Evolutionary conservation across 2,113 vertebrate species (phyloP).

Genomic region (Rhizomys pruinosus): DNA sequence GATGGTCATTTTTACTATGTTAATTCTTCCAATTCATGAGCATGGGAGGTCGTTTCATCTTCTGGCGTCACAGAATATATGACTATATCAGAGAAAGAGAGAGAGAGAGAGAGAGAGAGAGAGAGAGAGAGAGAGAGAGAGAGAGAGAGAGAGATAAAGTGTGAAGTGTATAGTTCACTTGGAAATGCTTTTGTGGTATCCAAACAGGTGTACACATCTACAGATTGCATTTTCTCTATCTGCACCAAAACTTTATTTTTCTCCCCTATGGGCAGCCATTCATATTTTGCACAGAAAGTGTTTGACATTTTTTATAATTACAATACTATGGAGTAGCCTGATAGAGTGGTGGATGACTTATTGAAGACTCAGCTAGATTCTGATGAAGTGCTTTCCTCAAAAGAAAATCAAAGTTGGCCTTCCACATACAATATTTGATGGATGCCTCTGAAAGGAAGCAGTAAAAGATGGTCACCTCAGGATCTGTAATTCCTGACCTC

Average conservation of each 20-base stretch:
- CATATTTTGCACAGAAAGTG: not conserved
- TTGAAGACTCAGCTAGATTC: not conserved
- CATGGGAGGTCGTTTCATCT: too few species aligned
- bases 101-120: too few species aligned
- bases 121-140: too few species aligned
- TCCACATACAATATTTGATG: not conserved
- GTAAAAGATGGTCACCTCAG: not conserved
- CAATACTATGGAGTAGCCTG: not conserved
- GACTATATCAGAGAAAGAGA: too few species aligned
- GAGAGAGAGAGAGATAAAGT: not conserved
- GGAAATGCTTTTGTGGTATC: not conserved
- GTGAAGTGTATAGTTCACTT: not conserved
- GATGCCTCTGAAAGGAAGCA: not conserved
- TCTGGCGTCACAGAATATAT: too few species aligned
- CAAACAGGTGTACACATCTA: not conserved
- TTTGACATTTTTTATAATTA: constrained; percentile 4
- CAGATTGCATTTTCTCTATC: not conserved
- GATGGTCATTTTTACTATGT: too few species aligned
- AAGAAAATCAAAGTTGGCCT: constrained; percentile 12
- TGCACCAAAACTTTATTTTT: not conserved
- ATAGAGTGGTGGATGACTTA: not conserved
- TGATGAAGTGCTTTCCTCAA: constrained; percentile 1
- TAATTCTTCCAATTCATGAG: too few species aligned
- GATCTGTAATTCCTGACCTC: not conserved
- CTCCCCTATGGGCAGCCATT: not conserved